Conservation (phyloP, 2,888 invertebrate genomes). For the Gastracanthus pulcherrimus region DNA sequence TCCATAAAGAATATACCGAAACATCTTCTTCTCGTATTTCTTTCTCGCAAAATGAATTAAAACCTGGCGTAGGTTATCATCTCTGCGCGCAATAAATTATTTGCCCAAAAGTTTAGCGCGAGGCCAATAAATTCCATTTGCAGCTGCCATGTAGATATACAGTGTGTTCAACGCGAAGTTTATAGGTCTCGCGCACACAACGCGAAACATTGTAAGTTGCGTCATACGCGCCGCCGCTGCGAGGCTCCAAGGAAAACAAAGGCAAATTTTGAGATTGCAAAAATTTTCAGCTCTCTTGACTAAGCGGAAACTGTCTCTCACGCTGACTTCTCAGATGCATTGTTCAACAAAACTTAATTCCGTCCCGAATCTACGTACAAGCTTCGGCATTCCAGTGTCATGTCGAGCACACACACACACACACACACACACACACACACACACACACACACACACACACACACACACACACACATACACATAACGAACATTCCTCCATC, state of each 20-base stretch:
- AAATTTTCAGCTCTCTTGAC: background rate
- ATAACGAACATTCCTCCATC: background rate
- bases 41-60: background rate
- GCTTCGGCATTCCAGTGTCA: conserved; percentile 31
- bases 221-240: background rate
- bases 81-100: background rate
- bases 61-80: background rate
- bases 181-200: background rate
- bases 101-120: background rate
- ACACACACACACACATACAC: no score
- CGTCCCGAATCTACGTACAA: background rate
- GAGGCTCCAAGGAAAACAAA: conserved; percentile 25
- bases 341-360: conserved; percentile 28
- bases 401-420: background rate
- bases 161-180: background rate
- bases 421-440: no score
- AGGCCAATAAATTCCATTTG: conserved; percentile 16
- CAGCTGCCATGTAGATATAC: background rate
- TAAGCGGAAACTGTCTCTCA: conserved; percentile 44
- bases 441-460: no score
- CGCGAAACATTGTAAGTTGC: background rate
- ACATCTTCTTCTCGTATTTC: no score
- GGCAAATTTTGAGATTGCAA: conserved; percentile 26
- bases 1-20: no score
- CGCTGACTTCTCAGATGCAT: conserved; percentile 12